phyloP scores from a whole-genome alignment of 1,140 invertebrate genomes.

The Lepeophtheirus salmonis region DNA sequence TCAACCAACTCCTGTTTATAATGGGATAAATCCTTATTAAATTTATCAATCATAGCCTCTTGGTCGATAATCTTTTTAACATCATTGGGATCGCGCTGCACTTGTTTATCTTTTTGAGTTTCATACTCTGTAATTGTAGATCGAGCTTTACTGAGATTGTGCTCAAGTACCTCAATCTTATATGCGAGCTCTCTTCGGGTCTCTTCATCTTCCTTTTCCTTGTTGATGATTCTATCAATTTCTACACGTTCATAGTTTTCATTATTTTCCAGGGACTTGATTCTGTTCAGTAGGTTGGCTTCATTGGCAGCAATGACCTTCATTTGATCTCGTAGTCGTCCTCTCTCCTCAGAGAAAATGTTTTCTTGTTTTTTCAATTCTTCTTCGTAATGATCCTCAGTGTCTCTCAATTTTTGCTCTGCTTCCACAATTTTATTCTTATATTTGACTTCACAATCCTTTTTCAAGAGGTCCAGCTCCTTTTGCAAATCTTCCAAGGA shows the following conservation, averaged over 20 bases:
- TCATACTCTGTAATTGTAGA: neutral
- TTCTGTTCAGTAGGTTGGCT: slow-evolving; percentile 11
- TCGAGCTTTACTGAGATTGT: neutral
- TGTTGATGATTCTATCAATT: neutral
- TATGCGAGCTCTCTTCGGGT: neutral
- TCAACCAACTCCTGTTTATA: slow-evolving; percentile 2
- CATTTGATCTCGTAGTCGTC: neutral
- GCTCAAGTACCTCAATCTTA: neutral
- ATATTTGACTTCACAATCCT: neutral
- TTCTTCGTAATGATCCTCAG: neutral
- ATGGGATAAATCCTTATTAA: neutral
- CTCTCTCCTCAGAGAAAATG: neutral
- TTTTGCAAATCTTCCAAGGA: neutral
- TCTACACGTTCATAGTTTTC: neutral
- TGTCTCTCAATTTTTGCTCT: neutral
- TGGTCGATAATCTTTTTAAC: neutral
- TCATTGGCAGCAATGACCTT: neutral
- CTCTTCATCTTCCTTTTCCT: neutral
- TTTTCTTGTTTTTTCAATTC: neutral
- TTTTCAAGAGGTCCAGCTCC: slow-evolving; percentile 2
- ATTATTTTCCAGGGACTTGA: slow-evolving; percentile 6
- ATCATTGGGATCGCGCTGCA: neutral
- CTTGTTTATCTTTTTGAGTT: neutral
- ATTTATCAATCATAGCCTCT: neutral
- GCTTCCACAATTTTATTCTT: neutral